Conservation (phyloP, 2,888 invertebrate genomes). For the Helleia helle region DNA sequence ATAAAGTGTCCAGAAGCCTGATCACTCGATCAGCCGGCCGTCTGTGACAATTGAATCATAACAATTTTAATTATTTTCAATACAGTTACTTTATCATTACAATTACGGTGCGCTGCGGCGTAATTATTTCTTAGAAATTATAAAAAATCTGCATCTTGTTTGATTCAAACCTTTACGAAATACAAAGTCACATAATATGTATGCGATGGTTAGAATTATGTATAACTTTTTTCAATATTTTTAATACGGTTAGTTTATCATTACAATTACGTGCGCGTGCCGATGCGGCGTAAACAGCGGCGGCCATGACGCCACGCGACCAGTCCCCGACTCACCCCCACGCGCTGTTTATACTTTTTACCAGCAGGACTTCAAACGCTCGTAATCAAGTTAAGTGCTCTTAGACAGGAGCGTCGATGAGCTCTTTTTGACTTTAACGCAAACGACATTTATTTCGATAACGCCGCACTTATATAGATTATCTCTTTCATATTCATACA, state of each 20-base stretch:
- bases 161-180: too few relatives aligned
- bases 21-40: too few relatives aligned
- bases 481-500: constrained; percentile 10
- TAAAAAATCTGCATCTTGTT: too few relatives aligned
- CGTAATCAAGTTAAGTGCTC: constrained; percentile 75
- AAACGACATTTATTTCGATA: constrained; percentile 38
- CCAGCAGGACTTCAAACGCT: constrained; percentile 38
- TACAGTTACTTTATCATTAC: too few relatives aligned
- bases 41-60: too few relatives aligned
- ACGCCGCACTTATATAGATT: constrained; percentile 48
- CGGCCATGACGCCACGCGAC: constrained; percentile 11
- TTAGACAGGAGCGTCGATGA: constrained; percentile 47
- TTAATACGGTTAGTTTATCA: constrained; percentile 15
- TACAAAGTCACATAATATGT: too few relatives aligned
- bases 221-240: too few relatives aligned
- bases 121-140: too few relatives aligned
- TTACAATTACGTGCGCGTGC: constrained; percentile 53
- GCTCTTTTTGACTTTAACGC: constrained; percentile 59
- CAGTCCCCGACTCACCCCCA: constrained; percentile 21
- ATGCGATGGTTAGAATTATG: too few relatives aligned
- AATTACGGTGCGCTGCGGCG: too few relatives aligned
- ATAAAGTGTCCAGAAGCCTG: too few relatives aligned
- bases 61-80: too few relatives aligned
- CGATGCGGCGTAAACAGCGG: constrained; percentile 25
- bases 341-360: constrained; percentile 34